Evolutionary conservation across 2,888 invertebrate genomes (phyloP).

Genomic region (Acanthosepion esculentum): DNA sequence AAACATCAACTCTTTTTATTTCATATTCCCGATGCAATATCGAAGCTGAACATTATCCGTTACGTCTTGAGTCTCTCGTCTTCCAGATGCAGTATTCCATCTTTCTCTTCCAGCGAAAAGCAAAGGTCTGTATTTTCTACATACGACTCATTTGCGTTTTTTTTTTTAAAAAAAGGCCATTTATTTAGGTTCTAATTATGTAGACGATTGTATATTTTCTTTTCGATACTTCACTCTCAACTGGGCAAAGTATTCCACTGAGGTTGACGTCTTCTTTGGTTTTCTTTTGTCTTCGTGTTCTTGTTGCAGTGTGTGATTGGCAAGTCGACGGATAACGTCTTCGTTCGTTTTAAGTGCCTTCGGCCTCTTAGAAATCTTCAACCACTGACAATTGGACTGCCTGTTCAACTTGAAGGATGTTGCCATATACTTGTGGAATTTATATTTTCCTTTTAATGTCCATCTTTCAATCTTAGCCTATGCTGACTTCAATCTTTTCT

Average conservation of each 20-base stretch:
- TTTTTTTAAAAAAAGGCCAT: too few relatives aligned
- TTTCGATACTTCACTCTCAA: not conserved
- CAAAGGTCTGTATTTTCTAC: too few relatives aligned
- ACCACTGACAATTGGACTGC: not conserved
- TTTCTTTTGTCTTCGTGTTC: not conserved
- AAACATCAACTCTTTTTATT: not conserved
- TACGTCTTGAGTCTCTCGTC: not conserved
- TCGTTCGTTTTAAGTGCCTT: not conserved
- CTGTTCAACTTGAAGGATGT: not conserved
- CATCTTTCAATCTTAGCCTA: not conserved
- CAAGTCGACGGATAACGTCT: not conserved
- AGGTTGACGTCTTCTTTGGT: not conserved
- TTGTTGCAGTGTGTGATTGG: not conserved
- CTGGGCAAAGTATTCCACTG: not conserved
- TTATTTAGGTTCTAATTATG: not conserved
- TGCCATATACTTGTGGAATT: not conserved
- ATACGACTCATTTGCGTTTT: too few relatives aligned
- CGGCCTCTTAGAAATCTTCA: not conserved
- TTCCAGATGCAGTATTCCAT: too few relatives aligned
- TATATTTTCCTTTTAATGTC: not conserved
- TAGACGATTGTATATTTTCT: not conserved
- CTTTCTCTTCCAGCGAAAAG: too few relatives aligned
- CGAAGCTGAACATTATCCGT: not conserved
- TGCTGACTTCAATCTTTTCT: not conserved
- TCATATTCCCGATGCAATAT: not conserved